Evolutionary conservation across 2,888 invertebrate genomes (phyloP).

Genomic region (Bombyx huttoni): DNA sequence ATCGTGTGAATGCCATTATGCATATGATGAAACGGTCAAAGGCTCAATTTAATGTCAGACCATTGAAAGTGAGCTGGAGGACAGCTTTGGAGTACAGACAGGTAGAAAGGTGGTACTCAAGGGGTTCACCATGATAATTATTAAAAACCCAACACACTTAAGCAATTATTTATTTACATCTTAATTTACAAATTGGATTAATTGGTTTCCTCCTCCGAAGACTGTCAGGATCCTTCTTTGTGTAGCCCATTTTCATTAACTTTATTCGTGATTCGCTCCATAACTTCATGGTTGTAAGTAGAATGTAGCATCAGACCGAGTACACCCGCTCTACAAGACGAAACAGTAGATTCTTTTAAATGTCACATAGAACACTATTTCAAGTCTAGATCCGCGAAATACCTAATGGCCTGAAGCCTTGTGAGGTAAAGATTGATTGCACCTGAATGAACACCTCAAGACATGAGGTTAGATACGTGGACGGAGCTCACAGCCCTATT

Average conservation of each 20-base stretch:
- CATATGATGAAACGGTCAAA: too few relatives aligned
- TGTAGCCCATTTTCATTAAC: slow-evolving; percentile 50
- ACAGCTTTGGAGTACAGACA: too few relatives aligned
- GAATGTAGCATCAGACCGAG: slow-evolving; percentile 96
- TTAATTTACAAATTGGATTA: neutral
- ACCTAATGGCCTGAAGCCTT: neutral
- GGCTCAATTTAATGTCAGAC: too few relatives aligned
- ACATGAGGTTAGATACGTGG: too few relatives aligned
- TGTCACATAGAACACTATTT: neutral
- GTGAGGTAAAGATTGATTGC: neutral
- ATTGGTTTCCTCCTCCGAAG: neutral
- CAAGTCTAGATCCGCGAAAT: neutral
- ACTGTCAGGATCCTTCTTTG: slow-evolving; percentile 47
- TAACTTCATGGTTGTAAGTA: slow-evolving; percentile 93
- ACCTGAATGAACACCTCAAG: too few relatives aligned
- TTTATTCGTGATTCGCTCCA: slow-evolving; percentile 74
- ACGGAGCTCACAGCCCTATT: too few relatives aligned
- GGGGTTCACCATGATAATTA: neutral
- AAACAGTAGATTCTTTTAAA: neutral
- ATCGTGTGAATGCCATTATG: too few relatives aligned
- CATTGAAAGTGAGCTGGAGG: too few relatives aligned
- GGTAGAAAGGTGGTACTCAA: too few relatives aligned
- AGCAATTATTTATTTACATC: neutral
- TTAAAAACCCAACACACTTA: neutral
- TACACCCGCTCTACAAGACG: slow-evolving; percentile 82